Conservation (phyloP, 2,888 invertebrate genomes). For the Stramonita haemastoma region DNA sequence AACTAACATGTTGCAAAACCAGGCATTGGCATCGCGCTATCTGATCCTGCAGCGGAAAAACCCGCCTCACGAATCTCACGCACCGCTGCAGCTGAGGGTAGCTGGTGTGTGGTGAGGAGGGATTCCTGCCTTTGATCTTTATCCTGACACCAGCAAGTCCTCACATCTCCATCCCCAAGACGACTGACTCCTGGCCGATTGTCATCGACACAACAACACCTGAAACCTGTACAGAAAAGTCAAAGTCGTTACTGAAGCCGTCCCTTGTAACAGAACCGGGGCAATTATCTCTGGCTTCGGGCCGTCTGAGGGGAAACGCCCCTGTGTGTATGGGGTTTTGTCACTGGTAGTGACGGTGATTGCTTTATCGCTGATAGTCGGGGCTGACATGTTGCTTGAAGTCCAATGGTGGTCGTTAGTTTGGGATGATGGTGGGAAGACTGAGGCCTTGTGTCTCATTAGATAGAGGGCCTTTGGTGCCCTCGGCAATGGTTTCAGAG, state of each 20-base stretch:
- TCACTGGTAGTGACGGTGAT: not conserved
- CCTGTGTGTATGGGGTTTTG: not conserved
- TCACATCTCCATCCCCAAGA: not conserved
- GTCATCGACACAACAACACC: not conserved
- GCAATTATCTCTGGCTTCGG: constrained; percentile 30
- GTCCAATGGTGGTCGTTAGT: not conserved
- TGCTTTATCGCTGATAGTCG: not conserved
- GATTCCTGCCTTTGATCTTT: not conserved
- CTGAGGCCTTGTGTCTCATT: no score
- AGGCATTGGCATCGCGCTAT: not conserved
- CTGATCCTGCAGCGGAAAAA: not conserved
- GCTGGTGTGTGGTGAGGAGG: not conserved
- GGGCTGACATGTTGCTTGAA: not conserved
- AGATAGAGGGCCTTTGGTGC: no score
- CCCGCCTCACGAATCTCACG: not conserved
- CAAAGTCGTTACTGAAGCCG: not conserved
- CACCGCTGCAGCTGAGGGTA: not conserved
- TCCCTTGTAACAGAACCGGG: constrained; percentile 7
- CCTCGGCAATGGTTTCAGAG: no score
- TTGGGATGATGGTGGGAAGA: no score
- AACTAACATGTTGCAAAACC: not conserved
- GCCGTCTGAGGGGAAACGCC: not conserved
- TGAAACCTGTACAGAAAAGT: not conserved
- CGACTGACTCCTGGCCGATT: not conserved
- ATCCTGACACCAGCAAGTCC: not conserved